These are phyloP conservation scores for Oreonectes daqikongensis DNA, from an alignment of 2,797 vertebrate genomes.

Conservation along the genomic window DNA sequence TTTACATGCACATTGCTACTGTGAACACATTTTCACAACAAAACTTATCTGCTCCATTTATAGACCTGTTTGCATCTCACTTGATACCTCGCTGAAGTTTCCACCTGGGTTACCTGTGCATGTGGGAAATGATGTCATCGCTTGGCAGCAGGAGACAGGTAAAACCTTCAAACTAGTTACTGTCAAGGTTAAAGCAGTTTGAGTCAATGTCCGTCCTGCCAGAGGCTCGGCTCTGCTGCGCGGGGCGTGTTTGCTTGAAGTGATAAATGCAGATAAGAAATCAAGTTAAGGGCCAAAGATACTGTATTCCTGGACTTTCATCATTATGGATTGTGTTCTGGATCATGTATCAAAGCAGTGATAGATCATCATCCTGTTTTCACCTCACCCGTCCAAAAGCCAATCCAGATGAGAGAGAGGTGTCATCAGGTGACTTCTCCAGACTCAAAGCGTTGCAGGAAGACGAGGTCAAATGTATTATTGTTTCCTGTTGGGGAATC, in stretches of 20 bases:
- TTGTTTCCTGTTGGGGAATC: neutral
- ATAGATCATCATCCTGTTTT: constrained; percentile 6
- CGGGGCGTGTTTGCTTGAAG: constrained; percentile 47
- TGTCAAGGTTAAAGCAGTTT: neutral
- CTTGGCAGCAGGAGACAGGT: neutral
- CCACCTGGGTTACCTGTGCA: neutral
- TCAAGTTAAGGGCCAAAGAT: constrained; percentile 47
- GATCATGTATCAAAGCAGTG: constrained; percentile 47
- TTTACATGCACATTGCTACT: neutral
- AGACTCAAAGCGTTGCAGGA: neutral
- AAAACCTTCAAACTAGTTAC: neutral
- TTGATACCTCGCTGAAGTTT: neutral
- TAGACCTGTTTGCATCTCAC: neutral
- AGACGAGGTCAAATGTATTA: neutral
- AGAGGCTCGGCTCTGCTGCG: constrained; percentile 3
- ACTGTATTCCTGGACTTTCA: constrained; percentile 43
- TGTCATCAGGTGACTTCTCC: constrained; percentile 2
- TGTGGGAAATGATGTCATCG: neutral
- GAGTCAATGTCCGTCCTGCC: neutral
- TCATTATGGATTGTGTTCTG: constrained; percentile 44
- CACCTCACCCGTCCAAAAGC: constrained; percentile 32
- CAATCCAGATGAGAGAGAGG: constrained; percentile 5
- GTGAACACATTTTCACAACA: neutral
- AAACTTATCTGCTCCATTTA: neutral
- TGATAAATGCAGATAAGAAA: constrained; percentile 54